These are phyloP conservation scores for Tyto alba DNA, from an alignment of 2,113 vertebrate species.

Conservation along the genomic window DNA sequence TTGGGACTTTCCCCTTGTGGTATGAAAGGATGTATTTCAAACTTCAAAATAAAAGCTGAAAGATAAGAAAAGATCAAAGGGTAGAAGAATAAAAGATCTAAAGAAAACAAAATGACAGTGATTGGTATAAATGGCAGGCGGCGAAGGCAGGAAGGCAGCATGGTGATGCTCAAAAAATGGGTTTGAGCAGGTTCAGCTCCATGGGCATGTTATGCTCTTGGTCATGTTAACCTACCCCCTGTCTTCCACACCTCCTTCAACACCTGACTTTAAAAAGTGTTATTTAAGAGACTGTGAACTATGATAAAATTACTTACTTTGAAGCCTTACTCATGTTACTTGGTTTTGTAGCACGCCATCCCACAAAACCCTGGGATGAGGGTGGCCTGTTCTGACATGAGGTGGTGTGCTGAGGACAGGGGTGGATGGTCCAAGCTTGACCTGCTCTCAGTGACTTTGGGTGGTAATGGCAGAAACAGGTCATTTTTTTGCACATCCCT, in stretches of 20 bases:
- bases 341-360: neutral
- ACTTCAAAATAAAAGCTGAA: neutral
- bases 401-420: neutral
- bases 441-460: neutral
- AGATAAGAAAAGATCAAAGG: neutral
- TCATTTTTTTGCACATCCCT: neutral
- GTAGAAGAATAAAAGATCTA: neutral
- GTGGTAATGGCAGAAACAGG: neutral
- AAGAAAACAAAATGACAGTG: neutral
- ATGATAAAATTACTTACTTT: neutral
- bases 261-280: neutral
- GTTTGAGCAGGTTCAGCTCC: neutral
- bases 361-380: fast-evolving
- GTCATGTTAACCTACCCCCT: neutral
- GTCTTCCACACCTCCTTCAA: neutral
- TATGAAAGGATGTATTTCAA: fast-evolving
- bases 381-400: neutral
- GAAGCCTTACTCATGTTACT: neutral
- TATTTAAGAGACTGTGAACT: neutral
- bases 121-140: neutral
- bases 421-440: neutral
- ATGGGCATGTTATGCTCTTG: neutral
- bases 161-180: neutral
- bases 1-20: neutral
- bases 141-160: neutral